A percentile compares a stretch with the other conserved stretches of the same genome.
phyloP scores from a whole-genome alignment of 2,797 vertebrate species.

The Pteronotus mesoamericanus region DNA sequence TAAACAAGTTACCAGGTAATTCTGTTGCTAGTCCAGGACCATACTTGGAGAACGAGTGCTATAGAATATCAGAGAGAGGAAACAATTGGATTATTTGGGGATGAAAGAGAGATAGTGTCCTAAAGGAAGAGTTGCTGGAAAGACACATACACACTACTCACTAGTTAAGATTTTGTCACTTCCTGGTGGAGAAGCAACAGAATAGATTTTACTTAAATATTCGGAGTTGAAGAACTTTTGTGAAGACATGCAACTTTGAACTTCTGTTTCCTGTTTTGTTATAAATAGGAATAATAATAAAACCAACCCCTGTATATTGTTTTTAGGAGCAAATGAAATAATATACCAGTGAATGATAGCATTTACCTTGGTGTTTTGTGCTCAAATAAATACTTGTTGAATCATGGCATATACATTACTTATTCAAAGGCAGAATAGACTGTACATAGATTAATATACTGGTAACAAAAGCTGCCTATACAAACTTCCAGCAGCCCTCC shows the following conservation, averaged over 20 bases:
- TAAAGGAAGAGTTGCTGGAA: not conserved
- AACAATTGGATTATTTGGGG: not conserved
- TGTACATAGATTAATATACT: not conserved
- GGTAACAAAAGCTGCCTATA: not conserved
- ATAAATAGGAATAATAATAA: not conserved
- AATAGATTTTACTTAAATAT: not conserved
- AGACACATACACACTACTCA: not conserved
- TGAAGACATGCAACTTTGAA: not conserved
- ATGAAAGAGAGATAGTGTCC: not conserved
- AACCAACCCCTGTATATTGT: not conserved
- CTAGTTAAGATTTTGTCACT: not conserved
- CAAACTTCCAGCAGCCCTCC: not conserved
- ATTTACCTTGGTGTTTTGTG: not conserved
- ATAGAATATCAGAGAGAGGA: not conserved
- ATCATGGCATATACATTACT: not conserved
- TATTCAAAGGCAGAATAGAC: not conserved
- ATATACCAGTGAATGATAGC: not conserved
- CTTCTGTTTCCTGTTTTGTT: not conserved
- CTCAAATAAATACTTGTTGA: not conserved
- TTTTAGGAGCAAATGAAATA: not conserved
- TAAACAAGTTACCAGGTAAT: not conserved
- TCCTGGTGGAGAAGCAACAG: not conserved
- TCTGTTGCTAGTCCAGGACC: not conserved
- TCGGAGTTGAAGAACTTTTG: conserved; percentile 16
- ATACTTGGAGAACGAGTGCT: not conserved